phyloP scores from a whole-genome alignment of 1,140 invertebrate species.

The Scaptodrosophila lebanonensis region DNA sequence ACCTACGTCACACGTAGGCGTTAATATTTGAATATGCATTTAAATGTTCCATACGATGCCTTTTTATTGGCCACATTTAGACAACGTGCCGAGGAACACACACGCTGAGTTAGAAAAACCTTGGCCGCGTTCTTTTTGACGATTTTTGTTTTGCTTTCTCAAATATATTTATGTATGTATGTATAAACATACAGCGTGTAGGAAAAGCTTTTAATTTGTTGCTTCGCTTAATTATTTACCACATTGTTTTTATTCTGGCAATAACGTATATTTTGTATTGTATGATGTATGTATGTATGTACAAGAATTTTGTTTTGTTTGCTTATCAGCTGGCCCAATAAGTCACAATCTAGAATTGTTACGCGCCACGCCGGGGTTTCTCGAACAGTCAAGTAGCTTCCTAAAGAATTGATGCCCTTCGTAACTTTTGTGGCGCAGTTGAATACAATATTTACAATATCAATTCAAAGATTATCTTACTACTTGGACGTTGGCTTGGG shows the following conservation, averaged over 20 bases:
- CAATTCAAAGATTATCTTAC: neutral
- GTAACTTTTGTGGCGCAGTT: too few relatives aligned
- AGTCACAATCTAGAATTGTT: too few relatives aligned
- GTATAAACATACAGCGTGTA: conserved; percentile 1
- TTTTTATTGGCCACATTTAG: too few relatives aligned
- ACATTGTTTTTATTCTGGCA: too few relatives aligned
- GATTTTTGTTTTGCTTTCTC: neutral
- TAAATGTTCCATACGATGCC: conserved; percentile 4
- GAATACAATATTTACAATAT: neutral
- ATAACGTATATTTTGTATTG: too few relatives aligned
- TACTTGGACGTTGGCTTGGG: conserved; percentile 33
- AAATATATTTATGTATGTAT: neutral
- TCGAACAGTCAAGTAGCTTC: too few relatives aligned
- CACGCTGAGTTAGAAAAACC: neutral
- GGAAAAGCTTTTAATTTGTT: conserved; percentile 26
- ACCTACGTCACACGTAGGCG: too few relatives aligned
- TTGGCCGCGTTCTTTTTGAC: neutral
- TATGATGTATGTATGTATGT: too few relatives aligned
- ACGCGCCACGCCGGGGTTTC: too few relatives aligned
- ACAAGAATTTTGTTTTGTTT: too few relatives aligned
- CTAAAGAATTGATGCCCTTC: too few relatives aligned
- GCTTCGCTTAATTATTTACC: conserved; percentile 17
- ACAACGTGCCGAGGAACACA: conserved; percentile 23
- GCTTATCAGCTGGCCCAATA: neutral
- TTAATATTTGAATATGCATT: conserved; percentile 33